Base-by-base conservation (phyloP, 2,113 vertebrate genomes). In the Pimephales promelas region DNA sequence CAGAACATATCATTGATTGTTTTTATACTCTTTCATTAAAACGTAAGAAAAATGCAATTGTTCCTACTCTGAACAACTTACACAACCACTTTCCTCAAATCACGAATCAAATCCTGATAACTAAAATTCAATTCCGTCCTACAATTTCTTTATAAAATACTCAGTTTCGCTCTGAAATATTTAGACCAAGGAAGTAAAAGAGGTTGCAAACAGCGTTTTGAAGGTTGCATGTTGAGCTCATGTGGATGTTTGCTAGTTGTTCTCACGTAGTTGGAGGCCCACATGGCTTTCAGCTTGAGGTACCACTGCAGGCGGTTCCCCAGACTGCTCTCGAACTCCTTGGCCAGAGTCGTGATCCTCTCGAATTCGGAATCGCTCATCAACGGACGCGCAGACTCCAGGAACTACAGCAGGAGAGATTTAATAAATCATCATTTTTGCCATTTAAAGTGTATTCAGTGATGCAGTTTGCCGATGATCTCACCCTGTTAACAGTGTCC, bases 251-350 rank as follows among this genome's bases (percentile, higher is more conserved):
- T 66, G 28, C 31, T 66, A 16, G 10, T 24, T 71, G 49, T 36
- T 96, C 96, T 96, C 90, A 97, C 97, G 4, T 97, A 98, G 89
- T 98, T 98, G 83, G 95, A 84, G 10, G 96, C 92, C 95, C 96
- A 98, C 90, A 96, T 94, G 61, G 96, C 94, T 88, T 98, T 98
- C 81, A 97, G 94, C 57, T 92, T 93, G 85, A 97, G 94, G 88
- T 97, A 96, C 94, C 96, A 95, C 92, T 98, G 96, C 84, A 96
- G 91, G 0, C 93, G 92, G 9, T 94, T 94, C 0, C 94, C 96
- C 1, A 96, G 90, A 68, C 92, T 90, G 87, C 86, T 89, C 91
- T 97, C 94, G 76, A 98, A 98, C 43, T 96, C 94, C 18, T 88
- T 80, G 0, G 95, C 96, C 68, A 97, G 91, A 3, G 64, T 84